Conservation (phyloP, 2,797 vertebrate species). For the Coregonus ussuriensis region DNA sequence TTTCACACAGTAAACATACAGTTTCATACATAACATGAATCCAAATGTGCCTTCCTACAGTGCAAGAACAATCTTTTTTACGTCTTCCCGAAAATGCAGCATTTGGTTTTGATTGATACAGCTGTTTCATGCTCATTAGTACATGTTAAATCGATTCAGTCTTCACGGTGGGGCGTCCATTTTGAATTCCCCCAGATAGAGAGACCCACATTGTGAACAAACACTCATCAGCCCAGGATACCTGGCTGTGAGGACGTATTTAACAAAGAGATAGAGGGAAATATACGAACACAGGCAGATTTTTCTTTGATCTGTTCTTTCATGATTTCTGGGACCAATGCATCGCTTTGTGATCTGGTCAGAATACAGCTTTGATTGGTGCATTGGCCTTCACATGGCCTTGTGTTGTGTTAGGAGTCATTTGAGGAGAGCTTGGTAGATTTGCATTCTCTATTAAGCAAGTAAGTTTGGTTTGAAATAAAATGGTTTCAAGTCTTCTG, state of each 20-base stretch:
- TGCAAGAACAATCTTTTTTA: neutral
- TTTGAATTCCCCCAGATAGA: constrained; percentile 51
- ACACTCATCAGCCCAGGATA: constrained; percentile 38
- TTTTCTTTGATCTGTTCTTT: constrained; percentile 60
- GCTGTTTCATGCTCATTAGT: constrained; percentile 58
- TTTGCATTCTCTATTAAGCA: no score
- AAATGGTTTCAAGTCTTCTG: no score
- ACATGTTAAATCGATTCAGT: constrained; percentile 63
- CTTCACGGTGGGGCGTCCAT: constrained; percentile 63
- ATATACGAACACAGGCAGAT: constrained; percentile 60
- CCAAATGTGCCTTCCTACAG: neutral
- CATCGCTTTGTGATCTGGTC: constrained; percentile 52
- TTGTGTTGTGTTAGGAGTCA: neutral
- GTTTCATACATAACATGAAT: neutral
- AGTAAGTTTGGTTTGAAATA: no score
- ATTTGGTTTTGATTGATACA: constrained; percentile 58
- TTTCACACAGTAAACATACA: neutral
- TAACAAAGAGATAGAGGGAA: constrained; percentile 53
- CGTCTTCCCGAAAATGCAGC: neutral
- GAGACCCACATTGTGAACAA: constrained; percentile 49
- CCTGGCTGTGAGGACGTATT: constrained; percentile 54
- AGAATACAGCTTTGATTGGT: constrained; percentile 45
- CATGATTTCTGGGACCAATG: constrained; percentile 67
- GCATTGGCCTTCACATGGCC: neutral
- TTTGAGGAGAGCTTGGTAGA: neutral